Conservation (phyloP, 2,797 vertebrate genomes). For the Craterocephalus amniculus region DNA sequence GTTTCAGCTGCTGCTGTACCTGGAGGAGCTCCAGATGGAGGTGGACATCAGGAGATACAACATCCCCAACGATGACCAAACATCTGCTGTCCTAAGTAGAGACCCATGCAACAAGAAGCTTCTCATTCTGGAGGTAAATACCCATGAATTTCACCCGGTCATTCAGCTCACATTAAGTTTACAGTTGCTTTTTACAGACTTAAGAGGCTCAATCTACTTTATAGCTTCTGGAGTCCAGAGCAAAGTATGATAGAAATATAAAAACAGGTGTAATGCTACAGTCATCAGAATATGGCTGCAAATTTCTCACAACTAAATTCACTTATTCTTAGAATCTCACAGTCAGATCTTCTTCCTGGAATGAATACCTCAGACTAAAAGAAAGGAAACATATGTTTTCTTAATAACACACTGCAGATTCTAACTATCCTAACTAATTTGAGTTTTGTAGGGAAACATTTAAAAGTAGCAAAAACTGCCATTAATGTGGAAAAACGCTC, state of each 20-base stretch:
- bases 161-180: neutral
- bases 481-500: neutral
- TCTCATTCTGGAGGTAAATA: constrained; percentile 84
- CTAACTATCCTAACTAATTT: neutral
- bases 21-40: constrained; percentile 93
- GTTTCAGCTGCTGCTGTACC: constrained; percentile 86
- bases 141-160: neutral
- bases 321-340: neutral
- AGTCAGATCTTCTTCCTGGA: neutral
- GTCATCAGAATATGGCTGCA: neutral
- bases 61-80: constrained; percentile 70
- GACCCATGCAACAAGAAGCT: constrained; percentile 67
- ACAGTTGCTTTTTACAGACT: neutral
- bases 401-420: neutral
- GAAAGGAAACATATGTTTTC: neutral
- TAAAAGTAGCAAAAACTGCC: too few relatives aligned
- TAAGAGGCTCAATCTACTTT: neutral
- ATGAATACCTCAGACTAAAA: neutral
- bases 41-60: constrained; percentile 91
- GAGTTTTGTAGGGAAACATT: neutral
- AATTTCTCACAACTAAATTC: neutral
- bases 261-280: neutral
- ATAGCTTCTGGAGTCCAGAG: neutral
- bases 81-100: constrained; percentile 71
- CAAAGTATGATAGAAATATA: neutral